Evolutionary conservation across 1,140 invertebrate genomes (phyloP).

Genomic region (Leptinotarsa texana): DNA sequence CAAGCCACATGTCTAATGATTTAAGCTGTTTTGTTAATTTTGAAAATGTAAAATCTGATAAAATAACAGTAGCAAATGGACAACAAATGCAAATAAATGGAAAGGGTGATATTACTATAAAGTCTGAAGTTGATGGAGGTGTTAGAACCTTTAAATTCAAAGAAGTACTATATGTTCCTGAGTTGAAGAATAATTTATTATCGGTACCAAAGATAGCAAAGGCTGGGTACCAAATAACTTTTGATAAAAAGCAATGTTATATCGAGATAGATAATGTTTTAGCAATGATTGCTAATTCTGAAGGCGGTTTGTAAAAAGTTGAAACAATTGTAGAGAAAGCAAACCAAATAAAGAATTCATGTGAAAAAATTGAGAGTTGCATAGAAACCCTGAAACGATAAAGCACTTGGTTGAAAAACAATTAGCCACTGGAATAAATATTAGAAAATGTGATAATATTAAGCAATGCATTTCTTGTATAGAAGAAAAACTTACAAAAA

Average conservation of each 20-base stretch:
- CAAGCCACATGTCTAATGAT: neutral
- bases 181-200: neutral
- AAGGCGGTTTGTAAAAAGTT: neutral
- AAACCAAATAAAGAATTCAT: neutral
- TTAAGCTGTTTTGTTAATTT: neutral
- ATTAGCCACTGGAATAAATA: neutral
- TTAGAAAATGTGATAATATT: too few species aligned
- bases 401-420: neutral
- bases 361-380: neutral
- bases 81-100: too few species aligned
- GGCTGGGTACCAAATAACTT: neutral
- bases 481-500: too few species aligned
- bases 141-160: neutral
- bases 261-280: too few species aligned
- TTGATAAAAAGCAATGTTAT: too few species aligned
- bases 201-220: conserved; percentile 3
- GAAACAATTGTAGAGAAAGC: neutral
- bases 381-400: neutral
- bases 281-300: neutral
- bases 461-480: too few species aligned
- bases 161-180: neutral
- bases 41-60: neutral
- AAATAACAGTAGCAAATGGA: too few species aligned
- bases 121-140: neutral
- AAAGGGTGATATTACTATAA: neutral